A percentile compares a stretch with the other conserved stretches of the same genome.
Evolutionary conservation across 2,113 vertebrate species (phyloP).

Genomic region (Egretta garzetta): DNA sequence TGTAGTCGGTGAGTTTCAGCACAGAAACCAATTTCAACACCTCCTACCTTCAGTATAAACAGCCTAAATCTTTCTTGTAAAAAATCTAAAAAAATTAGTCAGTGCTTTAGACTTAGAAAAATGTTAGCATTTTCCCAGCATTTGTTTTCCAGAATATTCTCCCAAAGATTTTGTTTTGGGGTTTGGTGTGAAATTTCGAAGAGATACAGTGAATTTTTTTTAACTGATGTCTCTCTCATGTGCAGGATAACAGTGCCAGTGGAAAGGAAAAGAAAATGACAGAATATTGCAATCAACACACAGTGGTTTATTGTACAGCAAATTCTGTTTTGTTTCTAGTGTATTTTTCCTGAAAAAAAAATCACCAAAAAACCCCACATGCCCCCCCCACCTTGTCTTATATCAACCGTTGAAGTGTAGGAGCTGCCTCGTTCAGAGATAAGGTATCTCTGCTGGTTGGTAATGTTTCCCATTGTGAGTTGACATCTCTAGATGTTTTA

Average conservation of each 20-base stretch:
- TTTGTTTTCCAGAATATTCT: neutral
- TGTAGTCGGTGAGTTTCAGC: neutral
- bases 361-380: neutral
- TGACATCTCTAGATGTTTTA: neutral
- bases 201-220: neutral
- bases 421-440: neutral
- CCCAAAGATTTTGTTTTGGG: neutral
- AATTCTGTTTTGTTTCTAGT: neutral
- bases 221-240: neutral
- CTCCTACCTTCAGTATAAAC: constrained; percentile 12
- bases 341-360: neutral
- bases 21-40: neutral
- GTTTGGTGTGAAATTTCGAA: neutral
- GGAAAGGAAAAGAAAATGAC: neutral
- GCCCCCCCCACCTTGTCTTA: neutral
- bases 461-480: neutral
- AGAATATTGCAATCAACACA: neutral
- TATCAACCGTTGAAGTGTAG: neutral
- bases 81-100: neutral
- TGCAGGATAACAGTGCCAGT: neutral
- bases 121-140: neutral
- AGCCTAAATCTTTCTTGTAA: neutral
- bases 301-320: neutral
- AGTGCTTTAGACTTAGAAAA: neutral
- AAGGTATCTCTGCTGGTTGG: neutral